Evolutionary conservation across 2,888 invertebrate genomes (phyloP), one percentile per base, ranked within the genome.

Genomic region (Plebejus anna): DNA sequence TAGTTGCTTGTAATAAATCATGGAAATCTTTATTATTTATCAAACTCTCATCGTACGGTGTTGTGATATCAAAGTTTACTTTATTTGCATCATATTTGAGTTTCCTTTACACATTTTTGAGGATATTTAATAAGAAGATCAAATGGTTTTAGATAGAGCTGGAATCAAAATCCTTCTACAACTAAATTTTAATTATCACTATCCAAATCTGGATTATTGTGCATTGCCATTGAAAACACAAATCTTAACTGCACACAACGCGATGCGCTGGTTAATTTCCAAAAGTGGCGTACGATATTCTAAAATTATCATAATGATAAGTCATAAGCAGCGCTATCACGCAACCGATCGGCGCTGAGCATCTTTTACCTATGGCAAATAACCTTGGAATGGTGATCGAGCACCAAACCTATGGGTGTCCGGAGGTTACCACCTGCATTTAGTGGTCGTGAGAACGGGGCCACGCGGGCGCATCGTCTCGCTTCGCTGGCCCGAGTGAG

Each of bases 381-480:
- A 38, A 75, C 61, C 75, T 61, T 75, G 59, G 38, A 75, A 3
- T 11, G 36, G n/a, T 32, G 32, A 75, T 75, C 47, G 16, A 36
- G 59, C 38, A 42, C 61, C n/a, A 72, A 72, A 55, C 32, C 55
- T 22, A 76, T 76, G 78, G 77, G 79, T 77, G 51, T 77, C 28
- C 73, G 75, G 84, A 87, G 88, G 88, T 89, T 90, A 88, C 80
- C 84, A 79, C 81, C 83, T 83, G 80, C 81, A 66, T 66, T 66
- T 66, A 66, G 32, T 81, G 79, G 80, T 80, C 92, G 93, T 94
- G 93, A 86, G 92, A 94, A 94, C 88, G 89, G 83, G 92, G 93
- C 91, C 91, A 92, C 83, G 89, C 90, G 89, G 90, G 84, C 90
- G 89, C 84, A 83, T 82, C 86, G 90, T 88, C 87, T 82, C 91